Evolutionary conservation across 2,113 vertebrate species (phyloP), one percentile per base, ranked within the genome.

Genomic region (Tauraco erythrolophus): DNA sequence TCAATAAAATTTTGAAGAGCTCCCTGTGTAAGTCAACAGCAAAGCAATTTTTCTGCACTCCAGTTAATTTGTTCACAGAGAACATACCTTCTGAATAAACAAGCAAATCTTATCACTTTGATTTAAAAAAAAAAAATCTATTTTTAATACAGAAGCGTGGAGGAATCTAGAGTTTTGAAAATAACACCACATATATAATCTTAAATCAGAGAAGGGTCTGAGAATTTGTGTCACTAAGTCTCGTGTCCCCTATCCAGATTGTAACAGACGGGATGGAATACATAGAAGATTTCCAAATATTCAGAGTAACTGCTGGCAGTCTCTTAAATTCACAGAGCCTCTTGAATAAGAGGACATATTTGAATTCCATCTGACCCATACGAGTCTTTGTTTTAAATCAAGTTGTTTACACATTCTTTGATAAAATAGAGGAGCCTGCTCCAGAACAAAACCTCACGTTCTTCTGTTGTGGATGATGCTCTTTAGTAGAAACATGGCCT

Each of bases 21-120:
- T 91, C 19, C 61, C 46, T 51, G 1, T 35, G 30, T 69, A 75
- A 92, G 53, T 89, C 72, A 92, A 87, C 43, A 96, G 39, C 39
- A 92, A 95, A 91, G 48, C 61, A 95, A 62, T 95, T 94, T 92
- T 84, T 60, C 57, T 94, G 7, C 19, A 33, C 41, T 82, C 39
- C 48, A 61, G 66, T 79, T 88, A 88, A 85, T 89, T 89, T 95
- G 21, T 62, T 94, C 35, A 8, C 41, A 82, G 35, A 50, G 41
- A 89, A 28, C 28, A 7, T 23, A 25, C 43, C 48, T 94, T 92
- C 72, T 82, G 56, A 89, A 89, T 91, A 91, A 96, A 86, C 24
- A 83, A 66, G 25, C 23, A 95, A 84, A 78, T 81, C 68, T 74
- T 80, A 81, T 31, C 24, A 37, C 22, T 88, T 51, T 25, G 31